Base-by-base conservation (phyloP, 2,113 vertebrate species). In the Nipponia nippon region DNA sequence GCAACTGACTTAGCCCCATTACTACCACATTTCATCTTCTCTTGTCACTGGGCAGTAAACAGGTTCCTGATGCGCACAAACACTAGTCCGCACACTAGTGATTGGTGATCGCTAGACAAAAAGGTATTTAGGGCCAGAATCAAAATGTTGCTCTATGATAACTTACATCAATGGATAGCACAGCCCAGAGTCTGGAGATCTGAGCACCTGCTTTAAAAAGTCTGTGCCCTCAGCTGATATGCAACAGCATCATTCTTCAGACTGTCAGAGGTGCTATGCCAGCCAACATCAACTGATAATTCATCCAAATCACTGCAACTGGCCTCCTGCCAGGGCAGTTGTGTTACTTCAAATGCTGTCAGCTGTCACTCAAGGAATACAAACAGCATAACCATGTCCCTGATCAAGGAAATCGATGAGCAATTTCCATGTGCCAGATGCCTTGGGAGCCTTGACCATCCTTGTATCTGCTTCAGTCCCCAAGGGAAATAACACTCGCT, bases 151-250 rank as follows among this genome's bases (percentile, higher is more conserved):
- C 4, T 12, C 23, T 66, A 7, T 4, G 30, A 16, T 22, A 70
- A 71, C 9, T 30, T 21, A n/a, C 4, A 85, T 6, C 40, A 66
- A 22, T 10, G 14, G 34, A 65, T 7, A 80, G 44, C 11, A 23
- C 34, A 58, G 26, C n/a, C 34, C 47, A 59, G 47, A 59, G 47
- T 14, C 62, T 1, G 0, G 58, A 81, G 66, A 42, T 75, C 3
- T 2, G 1, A 80, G 50, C 38, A 52, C 2, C 1, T 0, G 11
- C 61, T 79, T 81, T 7, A 62, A 61, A 23, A 63, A 72, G 27
- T 25, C 52, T 34, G 29, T 44, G 61, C 44, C 58, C 52, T 77
- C 63, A 86, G 34, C 76, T 15, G 10, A 70, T 27, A 46, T 0
- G 7, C 16, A 47, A n/a, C 15, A 44, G 18, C 50, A 80, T 26